Evolutionary conservation across 2,113 vertebrate species (phyloP).

Genomic region (Brienomyrus longianalis): DNA sequence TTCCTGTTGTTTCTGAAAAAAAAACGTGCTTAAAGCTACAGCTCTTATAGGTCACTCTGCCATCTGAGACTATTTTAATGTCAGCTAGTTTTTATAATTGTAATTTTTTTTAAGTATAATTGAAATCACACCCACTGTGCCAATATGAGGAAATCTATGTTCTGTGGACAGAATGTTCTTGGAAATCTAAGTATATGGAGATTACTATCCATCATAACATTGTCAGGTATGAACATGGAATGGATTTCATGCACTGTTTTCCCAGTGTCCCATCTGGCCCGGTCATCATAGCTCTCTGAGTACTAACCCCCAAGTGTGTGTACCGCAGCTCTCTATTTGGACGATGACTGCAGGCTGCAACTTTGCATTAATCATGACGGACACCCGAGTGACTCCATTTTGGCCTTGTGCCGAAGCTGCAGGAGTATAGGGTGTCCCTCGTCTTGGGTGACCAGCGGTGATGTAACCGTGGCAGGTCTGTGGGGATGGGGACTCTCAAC

Average conservation of each 20-base stretch:
- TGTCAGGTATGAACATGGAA: neutral
- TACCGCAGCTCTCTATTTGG: neutral
- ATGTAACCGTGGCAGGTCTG: slow-evolving; percentile 15
- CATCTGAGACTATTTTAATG: neutral
- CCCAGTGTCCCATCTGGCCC: neutral
- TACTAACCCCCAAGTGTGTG: neutral
- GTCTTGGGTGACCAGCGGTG: slow-evolving; percentile 8
- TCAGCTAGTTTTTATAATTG: neutral
- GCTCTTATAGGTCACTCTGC: neutral
- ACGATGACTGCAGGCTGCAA: neutral
- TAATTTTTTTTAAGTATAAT: neutral
- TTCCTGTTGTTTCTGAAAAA: neutral
- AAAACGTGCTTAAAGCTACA: neutral
- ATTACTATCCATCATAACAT: neutral
- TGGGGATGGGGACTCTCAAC: slow-evolving; percentile 7
- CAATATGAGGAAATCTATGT: neutral
- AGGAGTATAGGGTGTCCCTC: slow-evolving; percentile 11
- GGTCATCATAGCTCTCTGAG: neutral
- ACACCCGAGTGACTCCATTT: slow-evolving; percentile 19
- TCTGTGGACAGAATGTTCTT: neutral
- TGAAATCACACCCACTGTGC: neutral
- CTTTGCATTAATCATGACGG: slow-evolving; percentile 34
- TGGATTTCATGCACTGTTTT: neutral
- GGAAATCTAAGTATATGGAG: neutral
- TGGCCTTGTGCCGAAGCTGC: slow-evolving; percentile 2